Conservation (phyloP, 1,140 invertebrate species). For the Elymnias hypermnestra region DNA sequence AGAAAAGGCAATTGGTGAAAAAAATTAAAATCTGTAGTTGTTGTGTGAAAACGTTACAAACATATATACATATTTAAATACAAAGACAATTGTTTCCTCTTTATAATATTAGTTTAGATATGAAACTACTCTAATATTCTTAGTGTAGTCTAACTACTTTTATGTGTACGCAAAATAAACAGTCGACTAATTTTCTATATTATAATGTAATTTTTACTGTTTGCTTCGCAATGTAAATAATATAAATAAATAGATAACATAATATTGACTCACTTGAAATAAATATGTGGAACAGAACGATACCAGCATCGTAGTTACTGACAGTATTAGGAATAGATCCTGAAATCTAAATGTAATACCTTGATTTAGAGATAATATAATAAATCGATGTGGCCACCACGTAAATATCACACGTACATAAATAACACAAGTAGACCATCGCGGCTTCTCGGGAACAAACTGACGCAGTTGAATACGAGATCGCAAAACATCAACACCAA, state of each 20-base stretch:
- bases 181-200: too few species aligned
- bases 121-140: too few species aligned
- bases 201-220: too few species aligned
- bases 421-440: constrained; percentile 59
- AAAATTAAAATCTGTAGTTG: too few species aligned
- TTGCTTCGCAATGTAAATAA: too few species aligned
- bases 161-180: too few species aligned
- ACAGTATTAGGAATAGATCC: constrained; percentile 81
- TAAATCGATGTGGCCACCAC: not conserved
- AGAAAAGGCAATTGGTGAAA: too few species aligned
- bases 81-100: too few species aligned
- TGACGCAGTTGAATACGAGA: constrained; percentile 61
- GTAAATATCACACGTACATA: constrained; percentile 39
- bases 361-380: constrained; percentile 1
- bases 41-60: too few species aligned
- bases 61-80: too few species aligned
- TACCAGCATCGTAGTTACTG: constrained; percentile 79
- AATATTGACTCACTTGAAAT: constrained; percentile 84
- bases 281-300: constrained; percentile 84
- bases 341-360: constrained; percentile 75
- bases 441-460: constrained; percentile 59
- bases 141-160: too few species aligned
- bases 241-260: not conserved
- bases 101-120: too few species aligned
- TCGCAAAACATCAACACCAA: constrained; percentile 54